Conservation (phyloP, 1,140 invertebrate genomes). For the Brachionus angularis region DNA sequence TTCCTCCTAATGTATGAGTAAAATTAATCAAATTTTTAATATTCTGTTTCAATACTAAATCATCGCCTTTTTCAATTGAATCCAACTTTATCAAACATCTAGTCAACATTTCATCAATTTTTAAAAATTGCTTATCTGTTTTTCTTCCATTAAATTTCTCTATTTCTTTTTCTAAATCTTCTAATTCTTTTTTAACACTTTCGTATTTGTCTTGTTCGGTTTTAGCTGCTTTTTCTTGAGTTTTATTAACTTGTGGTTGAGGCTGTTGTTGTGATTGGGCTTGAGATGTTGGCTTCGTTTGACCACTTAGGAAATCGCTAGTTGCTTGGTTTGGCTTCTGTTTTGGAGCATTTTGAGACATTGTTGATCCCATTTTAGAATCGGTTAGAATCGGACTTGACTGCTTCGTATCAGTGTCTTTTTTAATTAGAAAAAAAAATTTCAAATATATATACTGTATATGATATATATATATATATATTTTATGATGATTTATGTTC, state of each 20-base stretch:
- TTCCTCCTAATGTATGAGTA: not conserved
- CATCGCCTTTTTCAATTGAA: slow-evolving; percentile 23
- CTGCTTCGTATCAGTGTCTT: slow-evolving; percentile 7
- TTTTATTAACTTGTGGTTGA: not conserved
- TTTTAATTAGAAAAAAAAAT: too few relatives aligned
- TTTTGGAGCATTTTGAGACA: slow-evolving; percentile 23
- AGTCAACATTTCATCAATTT: slow-evolving; percentile 18
- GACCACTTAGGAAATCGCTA: not conserved
- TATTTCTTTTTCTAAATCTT: slow-evolving; percentile 29
- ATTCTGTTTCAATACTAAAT: slow-evolving; percentile 17
- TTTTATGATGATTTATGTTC: too few relatives aligned
- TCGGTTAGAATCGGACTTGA: not conserved
- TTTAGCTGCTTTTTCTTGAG: slow-evolving; percentile 19
- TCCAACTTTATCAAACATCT: slow-evolving; percentile 28
- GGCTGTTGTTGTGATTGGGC: not conserved
- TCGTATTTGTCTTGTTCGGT: slow-evolving; percentile 21
- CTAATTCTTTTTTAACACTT: slow-evolving; percentile 7
- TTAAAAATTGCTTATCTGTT: not conserved
- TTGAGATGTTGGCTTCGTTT: not conserved
- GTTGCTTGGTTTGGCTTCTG: not conserved
- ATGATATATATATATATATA: too few relatives aligned
- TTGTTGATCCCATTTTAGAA: slow-evolving; percentile 14
- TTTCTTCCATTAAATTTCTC: slow-evolving; percentile 9
- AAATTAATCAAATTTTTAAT: slow-evolving; percentile 12
- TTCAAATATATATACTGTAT: too few relatives aligned